Base-by-base conservation (phyloP, 2,888 invertebrate genomes). In the Drosophila diplacantha region DNA sequence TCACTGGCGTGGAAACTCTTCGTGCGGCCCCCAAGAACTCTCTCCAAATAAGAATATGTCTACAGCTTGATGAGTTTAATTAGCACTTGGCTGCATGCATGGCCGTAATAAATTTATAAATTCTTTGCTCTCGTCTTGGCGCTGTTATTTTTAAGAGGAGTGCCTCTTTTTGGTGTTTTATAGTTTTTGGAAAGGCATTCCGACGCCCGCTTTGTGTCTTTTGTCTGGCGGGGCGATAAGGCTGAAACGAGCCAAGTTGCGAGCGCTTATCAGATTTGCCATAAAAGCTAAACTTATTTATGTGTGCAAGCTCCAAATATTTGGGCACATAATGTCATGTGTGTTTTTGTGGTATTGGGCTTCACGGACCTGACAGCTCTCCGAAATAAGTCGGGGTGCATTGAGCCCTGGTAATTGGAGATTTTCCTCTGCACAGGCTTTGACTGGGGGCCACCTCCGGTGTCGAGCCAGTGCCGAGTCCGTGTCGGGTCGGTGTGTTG, bases 271-370 rank as follows among this genome's bases (percentile, higher is more conserved):
- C 76, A 50, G 74, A 68, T 71, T 63, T 5, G 37, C 57, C 49
- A 56, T 53, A 57, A 49, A 65, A 64, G 57, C 47, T 47, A 32
- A 47, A 49, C 47, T 64, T 58, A 72, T 77, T 72, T 79, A 70
- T 72, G 70, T 60, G n/a, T 49, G 20, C 35, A 49, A 64, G 56
- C 73, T 73, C 39, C 64, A 73, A 79, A 75, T 78, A 78, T 71
- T 75, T 78, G 61, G 49, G 24, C 69, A 46, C 44, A 69, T 73
- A 73, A 65, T 75, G 74, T 75, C 69, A 73, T 58, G 37, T 58
- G 35, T 29, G 39, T 7, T 34, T 35, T 29, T 24, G 34, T 26
- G 22, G 44, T 18, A 53, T 35, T 60, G 60, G 24, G 46, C 9
- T 50, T 24, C n/a, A 20, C 31, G 3, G 9, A 22, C 35, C 12